These are phyloP conservation scores for Chloroceryle aenea DNA, from an alignment of 2,113 vertebrate genomes.

Conservation along the genomic window DNA sequence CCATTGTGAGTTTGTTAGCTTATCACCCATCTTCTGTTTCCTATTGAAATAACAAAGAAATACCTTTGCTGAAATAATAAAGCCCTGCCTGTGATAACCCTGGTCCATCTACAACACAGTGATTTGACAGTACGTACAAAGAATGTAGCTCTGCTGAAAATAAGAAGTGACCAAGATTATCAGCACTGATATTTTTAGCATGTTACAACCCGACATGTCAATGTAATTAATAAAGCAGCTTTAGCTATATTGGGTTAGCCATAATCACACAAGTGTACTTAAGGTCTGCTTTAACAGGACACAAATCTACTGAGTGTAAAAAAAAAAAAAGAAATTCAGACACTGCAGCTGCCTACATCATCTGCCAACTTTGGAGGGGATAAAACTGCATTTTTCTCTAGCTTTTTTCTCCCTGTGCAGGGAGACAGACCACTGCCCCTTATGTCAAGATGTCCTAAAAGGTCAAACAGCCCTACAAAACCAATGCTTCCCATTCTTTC, in stretches of 20 bases:
- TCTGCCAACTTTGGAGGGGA: neutral
- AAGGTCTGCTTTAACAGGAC: neutral
- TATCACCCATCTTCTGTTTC: constrained; percentile 40
- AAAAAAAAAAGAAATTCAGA: neutral
- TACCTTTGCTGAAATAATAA: constrained; percentile 25
- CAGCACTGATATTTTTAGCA: constrained; percentile 41
- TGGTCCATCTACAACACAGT: neutral
- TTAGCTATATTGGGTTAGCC: constrained; percentile 1
- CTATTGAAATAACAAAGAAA: constrained; percentile 56
- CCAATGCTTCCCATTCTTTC: neutral
- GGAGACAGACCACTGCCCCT: neutral
- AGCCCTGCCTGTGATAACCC: neutral
- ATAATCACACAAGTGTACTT: constrained; percentile 17
- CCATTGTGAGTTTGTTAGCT: constrained; percentile 49
- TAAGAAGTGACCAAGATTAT: constrained; percentile 17
- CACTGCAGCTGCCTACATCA: neutral
- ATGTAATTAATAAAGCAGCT: constrained; percentile 54
- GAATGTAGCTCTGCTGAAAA: neutral
- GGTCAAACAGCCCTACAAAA: neutral
- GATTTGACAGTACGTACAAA: neutral
- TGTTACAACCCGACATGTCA: neutral
- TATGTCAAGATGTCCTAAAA: neutral
- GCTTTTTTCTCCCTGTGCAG: neutral
- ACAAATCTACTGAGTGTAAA: neutral
- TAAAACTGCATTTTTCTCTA: neutral